A percentile compares a stretch with the other conserved stretches of the same genome.
Conservation (phyloP, 2,113 vertebrate species). For the Larimichthys polyactis region DNA sequence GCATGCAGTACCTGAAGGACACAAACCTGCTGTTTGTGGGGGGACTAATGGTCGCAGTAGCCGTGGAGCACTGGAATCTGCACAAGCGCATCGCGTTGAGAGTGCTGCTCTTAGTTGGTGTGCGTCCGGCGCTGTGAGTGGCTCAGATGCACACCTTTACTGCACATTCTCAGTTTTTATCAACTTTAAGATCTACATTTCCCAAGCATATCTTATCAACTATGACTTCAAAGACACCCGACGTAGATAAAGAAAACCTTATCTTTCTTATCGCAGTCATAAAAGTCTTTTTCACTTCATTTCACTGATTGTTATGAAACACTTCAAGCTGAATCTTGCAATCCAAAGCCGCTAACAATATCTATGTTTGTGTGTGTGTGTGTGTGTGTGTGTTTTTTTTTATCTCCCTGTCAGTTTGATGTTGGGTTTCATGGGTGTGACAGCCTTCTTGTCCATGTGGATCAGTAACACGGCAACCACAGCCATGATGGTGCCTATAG, state of each 20-base stretch:
- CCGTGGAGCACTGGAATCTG: constrained; percentile 95
- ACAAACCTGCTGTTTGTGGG: constrained; percentile 95
- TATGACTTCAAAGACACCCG: not conserved
- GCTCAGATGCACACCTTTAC: not conserved
- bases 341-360: constrained; percentile 2
- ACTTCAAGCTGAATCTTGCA: not conserved
- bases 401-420: constrained; percentile 86
- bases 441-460: constrained; percentile 98
- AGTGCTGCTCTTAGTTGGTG: constrained; percentile 90
- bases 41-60: constrained; percentile 92
- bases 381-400: not conserved
- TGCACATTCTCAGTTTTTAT: not conserved
- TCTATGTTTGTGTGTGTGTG: too few relatives aligned
- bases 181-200: not conserved
- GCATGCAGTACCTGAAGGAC: constrained; percentile 96
- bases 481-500: constrained; percentile 98
- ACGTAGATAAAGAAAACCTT: constrained; percentile 17
- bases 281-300: constrained; percentile 6
- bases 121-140: constrained; percentile 92
- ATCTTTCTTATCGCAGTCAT: not conserved
- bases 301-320: not conserved
- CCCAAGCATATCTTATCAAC: constrained; percentile 35
- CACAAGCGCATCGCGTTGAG: constrained; percentile 95
- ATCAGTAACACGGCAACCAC: constrained; percentile 98
- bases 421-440: constrained; percentile 96